Evolutionary conservation across 2,888 invertebrate species (phyloP), one percentile per base, ranked within the genome.

Genomic region (Conchocele bisecta): DNA sequence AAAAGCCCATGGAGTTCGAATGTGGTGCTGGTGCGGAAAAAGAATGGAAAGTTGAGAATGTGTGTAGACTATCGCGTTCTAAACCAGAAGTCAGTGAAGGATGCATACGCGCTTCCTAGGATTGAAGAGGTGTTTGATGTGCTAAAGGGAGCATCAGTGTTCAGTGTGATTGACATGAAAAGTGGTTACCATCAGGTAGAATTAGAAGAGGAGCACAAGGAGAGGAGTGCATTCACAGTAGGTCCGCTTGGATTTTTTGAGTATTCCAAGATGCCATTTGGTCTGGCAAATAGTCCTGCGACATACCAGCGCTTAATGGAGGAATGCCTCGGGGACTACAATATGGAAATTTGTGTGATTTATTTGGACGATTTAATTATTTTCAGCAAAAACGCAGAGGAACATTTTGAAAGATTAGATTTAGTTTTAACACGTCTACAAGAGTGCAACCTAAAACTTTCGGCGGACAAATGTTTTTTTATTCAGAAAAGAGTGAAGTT

Each of bases 1-100:
- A 31, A 68, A 9, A 60, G 64, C 24, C 77, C 75, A 24, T 75
- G 65, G 64, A 35, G 72, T 9, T 70, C 64, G 3, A 70, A 70
- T 20, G 53, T 81, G 13, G 72, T 81, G 5, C 35, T 74, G 7
- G 67, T 56, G 11, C 20, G 54, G 6, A 77, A 75, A 61, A 77
- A 75, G 28, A 60, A 69, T 63, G 73, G 71, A 6, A 46, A 31
- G 4, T 33, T 80, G 15, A 15, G 78, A 13, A 51, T 78, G 44
- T 82, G 82, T 26, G 42, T 75, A 1, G 77, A 82, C 41, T 78
- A 63, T 39, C 54, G 71, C 4, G 65, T 70, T 39, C 56, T 79
- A 9, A 81, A 79, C 31, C 22, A 22, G 1, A 31, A 54, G 7
- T 74, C 72, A 7, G 22, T 73, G 15, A 74, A 75, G 41, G 74